Conservation (phyloP, 2,888 invertebrate species). For the Periphyllus acericola region DNA sequence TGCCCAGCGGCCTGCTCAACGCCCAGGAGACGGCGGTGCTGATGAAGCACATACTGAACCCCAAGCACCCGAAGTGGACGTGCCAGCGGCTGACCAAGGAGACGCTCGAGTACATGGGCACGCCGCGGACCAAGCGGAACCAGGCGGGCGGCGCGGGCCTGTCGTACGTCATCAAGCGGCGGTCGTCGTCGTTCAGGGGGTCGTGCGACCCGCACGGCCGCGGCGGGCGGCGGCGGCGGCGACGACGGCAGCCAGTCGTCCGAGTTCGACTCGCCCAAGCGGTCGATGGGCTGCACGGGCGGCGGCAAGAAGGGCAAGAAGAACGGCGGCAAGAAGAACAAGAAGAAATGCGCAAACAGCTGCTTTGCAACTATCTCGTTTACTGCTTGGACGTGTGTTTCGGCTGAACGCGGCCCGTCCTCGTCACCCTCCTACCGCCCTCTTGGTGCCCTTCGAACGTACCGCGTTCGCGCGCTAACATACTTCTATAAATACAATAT, state of each 20-base stretch:
- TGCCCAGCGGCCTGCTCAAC: conserved; percentile 71
- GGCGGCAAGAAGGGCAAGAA: conserved; percentile 21
- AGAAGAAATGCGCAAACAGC: conserved; percentile 69
- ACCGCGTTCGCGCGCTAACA: no score
- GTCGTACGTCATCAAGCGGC: conserved; percentile 58
- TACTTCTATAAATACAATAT: no score
- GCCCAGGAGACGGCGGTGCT: conserved; percentile 69
- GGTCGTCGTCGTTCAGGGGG: conserved; percentile 29
- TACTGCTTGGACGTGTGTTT: conserved; percentile 54
- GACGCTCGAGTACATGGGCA: conserved; percentile 39
- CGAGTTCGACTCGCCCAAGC: conserved; percentile 45
- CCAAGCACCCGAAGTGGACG: conserved; percentile 49
- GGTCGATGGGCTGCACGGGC: conserved; percentile 5
- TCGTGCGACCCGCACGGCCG: not conserved
- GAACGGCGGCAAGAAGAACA: conserved; percentile 59
- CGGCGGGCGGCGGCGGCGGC: not conserved
- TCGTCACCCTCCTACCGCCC: not conserved
- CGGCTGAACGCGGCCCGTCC: conserved; percentile 14
- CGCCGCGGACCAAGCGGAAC: conserved; percentile 4
- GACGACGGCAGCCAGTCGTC: conserved; percentile 30
- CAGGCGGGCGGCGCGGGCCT: not conserved
- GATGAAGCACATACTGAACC: conserved; percentile 65
- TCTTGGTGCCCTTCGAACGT: not conserved
- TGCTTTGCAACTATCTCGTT: conserved; percentile 70
- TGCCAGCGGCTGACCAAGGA: conserved; percentile 53